Percentiles rank a stretch among this genome's conserved stretches.
Evolutionary conservation across 2,888 invertebrate species (phyloP).

Genomic region (Stramonita haemastoma): DNA sequence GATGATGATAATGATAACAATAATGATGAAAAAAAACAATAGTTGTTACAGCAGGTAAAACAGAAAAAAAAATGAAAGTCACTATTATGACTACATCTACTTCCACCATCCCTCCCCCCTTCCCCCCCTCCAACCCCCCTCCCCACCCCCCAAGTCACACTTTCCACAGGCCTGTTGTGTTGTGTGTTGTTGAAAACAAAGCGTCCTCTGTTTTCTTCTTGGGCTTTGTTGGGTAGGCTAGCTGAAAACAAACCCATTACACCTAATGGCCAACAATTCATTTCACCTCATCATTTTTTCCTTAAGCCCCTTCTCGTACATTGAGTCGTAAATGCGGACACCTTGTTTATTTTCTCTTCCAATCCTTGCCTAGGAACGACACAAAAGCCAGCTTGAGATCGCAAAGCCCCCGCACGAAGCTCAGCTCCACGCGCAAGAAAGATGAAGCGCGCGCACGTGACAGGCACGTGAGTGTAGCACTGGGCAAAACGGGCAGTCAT

Average conservation of each 20-base stretch:
- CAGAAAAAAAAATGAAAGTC: no score
- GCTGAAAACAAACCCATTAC: neutral
- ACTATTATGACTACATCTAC: no score
- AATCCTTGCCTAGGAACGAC: neutral
- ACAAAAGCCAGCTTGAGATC: neutral
- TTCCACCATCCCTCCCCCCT: no score
- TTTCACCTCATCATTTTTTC: neutral
- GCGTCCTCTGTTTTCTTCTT: neutral
- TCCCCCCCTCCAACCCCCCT: no score
- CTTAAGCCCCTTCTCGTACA: neutral
- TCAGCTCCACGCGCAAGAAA: neutral
- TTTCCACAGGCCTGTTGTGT: no score
- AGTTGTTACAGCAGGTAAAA: no score
- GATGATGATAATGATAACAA: no score
- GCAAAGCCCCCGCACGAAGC: neutral
- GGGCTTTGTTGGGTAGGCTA: neutral
- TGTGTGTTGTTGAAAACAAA: neutral
- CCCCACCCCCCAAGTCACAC: no score
- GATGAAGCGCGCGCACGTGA: slow-evolving; percentile 25
- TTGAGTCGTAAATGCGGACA: neutral
- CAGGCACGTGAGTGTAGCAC: neutral
- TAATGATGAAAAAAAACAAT: no score
- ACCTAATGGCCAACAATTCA: neutral
- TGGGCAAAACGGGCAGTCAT: neutral
- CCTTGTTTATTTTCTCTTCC: slow-evolving; percentile 15